A percentile compares a stretch with the other conserved stretches of the same genome.
phyloP scores from a whole-genome alignment of 2,797 vertebrate genomes.

The Sternotherus odoratus region DNA sequence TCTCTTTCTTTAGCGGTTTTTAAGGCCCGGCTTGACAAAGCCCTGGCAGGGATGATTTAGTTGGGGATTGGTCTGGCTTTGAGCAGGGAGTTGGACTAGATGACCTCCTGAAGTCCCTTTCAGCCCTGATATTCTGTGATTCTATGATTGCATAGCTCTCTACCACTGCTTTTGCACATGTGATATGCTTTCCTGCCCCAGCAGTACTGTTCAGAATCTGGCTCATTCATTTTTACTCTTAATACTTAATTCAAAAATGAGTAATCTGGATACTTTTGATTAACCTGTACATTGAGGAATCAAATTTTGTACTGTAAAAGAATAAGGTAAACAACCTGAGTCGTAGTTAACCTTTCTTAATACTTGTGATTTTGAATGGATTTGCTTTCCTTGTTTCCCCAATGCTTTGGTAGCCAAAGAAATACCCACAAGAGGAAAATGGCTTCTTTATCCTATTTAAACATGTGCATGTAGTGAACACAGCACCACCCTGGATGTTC shows the following conservation, averaged over 20 bases:
- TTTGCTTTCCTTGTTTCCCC: background rate
- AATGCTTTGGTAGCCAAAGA: background rate
- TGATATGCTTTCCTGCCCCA: too few relatives aligned
- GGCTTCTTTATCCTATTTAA: background rate
- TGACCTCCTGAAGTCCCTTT: too few relatives aligned
- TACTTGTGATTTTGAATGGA: background rate
- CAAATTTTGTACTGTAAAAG: background rate
- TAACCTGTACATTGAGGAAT: background rate
- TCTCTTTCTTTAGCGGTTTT: too few relatives aligned
- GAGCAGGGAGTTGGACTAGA: too few relatives aligned
- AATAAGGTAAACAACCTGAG: background rate
- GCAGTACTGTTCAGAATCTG: too few relatives aligned
- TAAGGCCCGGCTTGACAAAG: too few relatives aligned
- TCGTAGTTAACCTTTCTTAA: background rate
- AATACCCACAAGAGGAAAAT: background rate
- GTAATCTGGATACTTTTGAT: background rate
- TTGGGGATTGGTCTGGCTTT: too few relatives aligned
- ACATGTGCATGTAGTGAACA: background rate
- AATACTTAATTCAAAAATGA: background rate
- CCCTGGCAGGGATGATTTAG: too few relatives aligned
- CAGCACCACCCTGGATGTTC: conserved; percentile 7
- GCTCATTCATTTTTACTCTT: too few relatives aligned
- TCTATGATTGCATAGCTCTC: too few relatives aligned
- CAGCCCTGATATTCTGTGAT: too few relatives aligned
- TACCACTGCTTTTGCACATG: too few relatives aligned